These are phyloP conservation scores for Maniola jurtina DNA, from an alignment of 1,140 invertebrate genomes.

Conservation along the genomic window DNA sequence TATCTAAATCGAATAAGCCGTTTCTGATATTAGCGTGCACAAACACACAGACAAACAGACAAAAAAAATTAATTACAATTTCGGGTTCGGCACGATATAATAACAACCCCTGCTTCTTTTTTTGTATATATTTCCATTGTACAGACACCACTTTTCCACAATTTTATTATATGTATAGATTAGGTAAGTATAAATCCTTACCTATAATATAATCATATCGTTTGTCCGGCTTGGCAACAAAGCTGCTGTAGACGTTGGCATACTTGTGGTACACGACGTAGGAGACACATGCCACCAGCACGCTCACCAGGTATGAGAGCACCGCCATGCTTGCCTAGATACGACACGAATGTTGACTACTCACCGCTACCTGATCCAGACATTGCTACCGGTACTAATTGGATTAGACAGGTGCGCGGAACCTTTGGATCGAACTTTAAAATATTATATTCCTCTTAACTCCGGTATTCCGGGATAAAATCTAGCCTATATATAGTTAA, in stretches of 20 bases:
- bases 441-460: too few relatives aligned
- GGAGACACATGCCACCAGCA: conserved; percentile 48
- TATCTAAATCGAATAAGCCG: too few relatives aligned
- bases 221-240: conserved; percentile 54
- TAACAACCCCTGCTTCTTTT: too few relatives aligned
- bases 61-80: too few relatives aligned
- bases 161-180: too few relatives aligned
- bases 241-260: conserved; percentile 50
- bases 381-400: conserved; percentile 50
- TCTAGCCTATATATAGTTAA: too few relatives aligned
- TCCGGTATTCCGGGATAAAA: too few relatives aligned
- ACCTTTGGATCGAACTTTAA: conserved; percentile 37
- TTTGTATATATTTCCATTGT: too few relatives aligned
- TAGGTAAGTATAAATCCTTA: conserved; percentile 38
- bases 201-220: conserved; percentile 74
- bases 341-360: conserved; percentile 18
- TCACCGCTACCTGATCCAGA: conserved; percentile 37
- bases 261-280: conserved; percentile 63
- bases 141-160: too few relatives aligned
- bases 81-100: too few relatives aligned
- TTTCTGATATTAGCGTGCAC: too few relatives aligned
- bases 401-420: conserved; percentile 54
- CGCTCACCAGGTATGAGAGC: conserved; percentile 49
- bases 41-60: too few relatives aligned
- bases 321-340: conserved; percentile 41